phyloP scores from a whole-genome alignment of 2,888 invertebrate genomes.

The Macrophya alboannulata region DNA sequence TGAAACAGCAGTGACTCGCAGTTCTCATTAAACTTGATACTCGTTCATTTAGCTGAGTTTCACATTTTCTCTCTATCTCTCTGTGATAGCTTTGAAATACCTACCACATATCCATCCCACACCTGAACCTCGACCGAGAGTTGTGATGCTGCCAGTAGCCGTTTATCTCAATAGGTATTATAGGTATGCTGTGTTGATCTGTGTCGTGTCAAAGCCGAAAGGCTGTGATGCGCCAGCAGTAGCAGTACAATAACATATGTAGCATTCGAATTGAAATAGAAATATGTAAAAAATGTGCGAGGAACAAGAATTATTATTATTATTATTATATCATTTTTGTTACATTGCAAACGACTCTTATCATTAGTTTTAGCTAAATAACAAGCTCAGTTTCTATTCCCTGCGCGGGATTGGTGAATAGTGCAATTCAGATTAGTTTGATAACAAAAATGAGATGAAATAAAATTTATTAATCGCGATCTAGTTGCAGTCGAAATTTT shows the following conservation, averaged over 20 bases:
- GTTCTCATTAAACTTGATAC: neutral
- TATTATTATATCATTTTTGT: neutral
- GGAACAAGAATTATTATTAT: neutral
- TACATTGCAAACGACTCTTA: too few relatives aligned
- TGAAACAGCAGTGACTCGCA: conserved; percentile 9
- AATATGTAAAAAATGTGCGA: neutral
- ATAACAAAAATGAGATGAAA: neutral
- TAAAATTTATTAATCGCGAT: too few relatives aligned
- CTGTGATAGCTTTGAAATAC: conserved; percentile 19
- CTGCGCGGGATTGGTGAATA: neutral
- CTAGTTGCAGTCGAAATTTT: neutral
- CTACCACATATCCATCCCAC: neutral
- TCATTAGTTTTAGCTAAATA: too few relatives aligned
- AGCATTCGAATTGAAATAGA: neutral
- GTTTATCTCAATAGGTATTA: conserved; percentile 6
- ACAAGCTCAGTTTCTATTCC: neutral
- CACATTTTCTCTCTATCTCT: neutral
- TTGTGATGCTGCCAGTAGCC: too few relatives aligned
- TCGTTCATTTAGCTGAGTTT: conserved; percentile 15
- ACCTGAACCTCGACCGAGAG: too few relatives aligned
- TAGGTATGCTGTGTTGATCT: neutral
- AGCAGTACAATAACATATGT: too few relatives aligned
- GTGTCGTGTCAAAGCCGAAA: neutral
- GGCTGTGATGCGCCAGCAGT: neutral
- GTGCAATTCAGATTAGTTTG: neutral